Evolutionary conservation across 2,888 invertebrate species (phyloP).

Genomic region (Pristionchus japonicus): DNA sequence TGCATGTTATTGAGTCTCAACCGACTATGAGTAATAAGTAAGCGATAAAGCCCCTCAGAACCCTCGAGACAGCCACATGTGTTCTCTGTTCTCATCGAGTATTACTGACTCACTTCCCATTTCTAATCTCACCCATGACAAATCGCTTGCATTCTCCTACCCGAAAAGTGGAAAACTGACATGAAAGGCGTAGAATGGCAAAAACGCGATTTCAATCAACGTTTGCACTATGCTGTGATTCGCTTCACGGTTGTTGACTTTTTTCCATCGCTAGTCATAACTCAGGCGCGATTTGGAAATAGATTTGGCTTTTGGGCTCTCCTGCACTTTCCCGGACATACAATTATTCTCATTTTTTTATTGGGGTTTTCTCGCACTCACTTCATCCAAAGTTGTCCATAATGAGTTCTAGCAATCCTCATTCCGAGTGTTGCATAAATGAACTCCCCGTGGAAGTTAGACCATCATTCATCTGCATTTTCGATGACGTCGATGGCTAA

Average conservation of each 20-base stretch:
- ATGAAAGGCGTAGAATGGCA: constrained; percentile 8
- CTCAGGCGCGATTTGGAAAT: background rate
- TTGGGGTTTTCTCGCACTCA: too few species aligned
- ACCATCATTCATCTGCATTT: background rate
- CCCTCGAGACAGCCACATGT: background rate
- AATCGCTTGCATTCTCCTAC: background rate
- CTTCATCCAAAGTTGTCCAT: too few species aligned
- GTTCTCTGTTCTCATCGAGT: background rate
- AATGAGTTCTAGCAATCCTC: too few species aligned
- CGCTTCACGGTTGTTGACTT: background rate
- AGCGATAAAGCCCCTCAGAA: background rate
- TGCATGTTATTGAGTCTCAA: too few species aligned
- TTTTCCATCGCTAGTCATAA: background rate
- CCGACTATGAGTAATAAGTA: too few species aligned
- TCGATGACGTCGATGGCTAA: background rate
- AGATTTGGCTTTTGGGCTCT: too few species aligned
- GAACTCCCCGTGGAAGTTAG: background rate
- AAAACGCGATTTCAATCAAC: constrained; percentile 18
- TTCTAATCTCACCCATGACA: constrained; percentile 17
- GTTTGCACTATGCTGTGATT: background rate
- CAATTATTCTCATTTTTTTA: too few species aligned
- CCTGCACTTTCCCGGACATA: too few species aligned
- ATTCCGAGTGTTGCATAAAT: too few species aligned
- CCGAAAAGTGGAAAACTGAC: background rate
- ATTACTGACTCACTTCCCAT: background rate